Conservation (phyloP, 2,113 vertebrate species). For the Rhinoptilus africanus region DNA sequence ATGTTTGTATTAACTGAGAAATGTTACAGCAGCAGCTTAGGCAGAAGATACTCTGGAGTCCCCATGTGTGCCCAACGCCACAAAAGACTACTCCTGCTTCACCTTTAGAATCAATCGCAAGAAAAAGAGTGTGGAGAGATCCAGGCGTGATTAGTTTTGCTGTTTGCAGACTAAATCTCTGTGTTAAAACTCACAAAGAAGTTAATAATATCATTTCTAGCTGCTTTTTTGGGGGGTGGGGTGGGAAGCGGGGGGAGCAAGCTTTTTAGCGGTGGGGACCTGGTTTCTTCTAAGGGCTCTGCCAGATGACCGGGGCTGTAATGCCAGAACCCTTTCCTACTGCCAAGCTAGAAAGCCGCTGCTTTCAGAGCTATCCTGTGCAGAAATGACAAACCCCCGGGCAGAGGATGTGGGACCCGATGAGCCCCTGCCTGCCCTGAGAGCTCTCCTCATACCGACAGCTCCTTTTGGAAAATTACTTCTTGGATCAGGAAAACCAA, state of each 20-base stretch:
- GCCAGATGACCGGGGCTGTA: not conserved
- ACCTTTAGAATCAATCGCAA: not conserved
- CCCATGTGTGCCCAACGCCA: not conserved
- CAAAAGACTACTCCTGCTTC: not conserved
- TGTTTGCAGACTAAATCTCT: not conserved
- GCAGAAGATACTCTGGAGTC: not conserved
- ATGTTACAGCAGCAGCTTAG: fast-evolving
- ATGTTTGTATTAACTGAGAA: not conserved
- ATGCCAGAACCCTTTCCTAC: not conserved
- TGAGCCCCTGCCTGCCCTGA: not conserved
- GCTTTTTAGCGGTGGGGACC: not conserved
- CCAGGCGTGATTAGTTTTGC: not conserved
- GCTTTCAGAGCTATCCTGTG: not conserved
- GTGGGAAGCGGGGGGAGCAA: fast-evolving
- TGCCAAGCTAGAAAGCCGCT: not conserved
- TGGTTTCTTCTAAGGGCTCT: not conserved
- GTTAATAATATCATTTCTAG: not conserved
- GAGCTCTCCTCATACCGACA: fast-evolving
- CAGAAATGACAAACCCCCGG: not conserved
- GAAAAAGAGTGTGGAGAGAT: not conserved
- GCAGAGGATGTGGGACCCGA: not conserved
- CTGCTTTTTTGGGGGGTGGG: not conserved
- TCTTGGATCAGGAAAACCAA: not conserved
- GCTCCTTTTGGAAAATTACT: not conserved
- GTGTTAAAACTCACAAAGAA: not conserved